Conservation (phyloP, 64 coral and sea anemone species). For the Platygyra sinensis region DNA sequence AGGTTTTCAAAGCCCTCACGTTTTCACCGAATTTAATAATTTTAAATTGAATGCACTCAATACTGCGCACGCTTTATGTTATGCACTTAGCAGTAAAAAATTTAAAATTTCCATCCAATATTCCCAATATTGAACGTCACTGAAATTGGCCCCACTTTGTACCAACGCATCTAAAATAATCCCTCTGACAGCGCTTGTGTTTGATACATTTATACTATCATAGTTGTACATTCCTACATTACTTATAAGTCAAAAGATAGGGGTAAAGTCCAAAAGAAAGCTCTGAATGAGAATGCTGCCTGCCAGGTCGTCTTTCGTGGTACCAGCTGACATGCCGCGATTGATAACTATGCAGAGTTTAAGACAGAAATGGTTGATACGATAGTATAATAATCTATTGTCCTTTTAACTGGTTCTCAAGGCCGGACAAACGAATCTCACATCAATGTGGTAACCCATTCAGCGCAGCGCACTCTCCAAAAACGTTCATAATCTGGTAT, state of each 20-base stretch:
- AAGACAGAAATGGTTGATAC: too few species aligned
- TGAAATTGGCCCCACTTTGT: background rate
- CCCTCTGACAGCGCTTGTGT: background rate
- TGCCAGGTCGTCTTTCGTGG: too few species aligned
- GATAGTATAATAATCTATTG: too few species aligned
- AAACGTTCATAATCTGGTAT: too few species aligned
- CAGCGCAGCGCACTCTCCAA: background rate
- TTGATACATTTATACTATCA: background rate
- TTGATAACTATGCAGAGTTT: too few species aligned
- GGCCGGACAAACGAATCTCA: too few species aligned
- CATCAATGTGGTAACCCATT: too few species aligned
- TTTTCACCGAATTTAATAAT: background rate
- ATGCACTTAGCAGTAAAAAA: background rate
- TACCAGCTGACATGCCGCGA: too few species aligned
- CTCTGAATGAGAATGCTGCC: background rate
- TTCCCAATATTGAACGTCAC: constrained; percentile 5
- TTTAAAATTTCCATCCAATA: background rate
- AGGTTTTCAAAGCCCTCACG: constrained; percentile 3
- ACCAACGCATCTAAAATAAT: constrained; percentile 11
- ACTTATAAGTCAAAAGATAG: background rate
- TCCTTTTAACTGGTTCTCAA: too few species aligned
- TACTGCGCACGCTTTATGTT: background rate
- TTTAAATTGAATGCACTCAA: background rate
- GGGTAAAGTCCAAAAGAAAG: background rate
- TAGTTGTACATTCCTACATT: background rate